Percentiles rank a stretch among this genome's conserved stretches.
Evolutionary conservation across 2,888 invertebrate species (phyloP).

Genomic region (Oegoconia quadripuncta): DNA sequence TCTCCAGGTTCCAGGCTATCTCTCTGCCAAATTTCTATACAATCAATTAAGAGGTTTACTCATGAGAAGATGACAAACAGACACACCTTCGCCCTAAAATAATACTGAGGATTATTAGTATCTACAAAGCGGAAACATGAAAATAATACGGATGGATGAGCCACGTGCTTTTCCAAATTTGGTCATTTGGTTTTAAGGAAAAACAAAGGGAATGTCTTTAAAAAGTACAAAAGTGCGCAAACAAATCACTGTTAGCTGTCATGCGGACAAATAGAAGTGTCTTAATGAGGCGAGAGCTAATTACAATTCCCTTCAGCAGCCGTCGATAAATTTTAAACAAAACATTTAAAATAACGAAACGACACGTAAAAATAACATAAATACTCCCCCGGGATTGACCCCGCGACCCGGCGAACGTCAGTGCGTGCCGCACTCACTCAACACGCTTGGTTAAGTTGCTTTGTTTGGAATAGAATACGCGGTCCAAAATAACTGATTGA

Average conservation of each 20-base stretch:
- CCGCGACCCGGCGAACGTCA: conserved; percentile 29
- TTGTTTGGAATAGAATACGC: no score
- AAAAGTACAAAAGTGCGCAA: conserved; percentile 44
- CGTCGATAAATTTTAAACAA: conserved; percentile 45
- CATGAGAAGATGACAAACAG: not conserved
- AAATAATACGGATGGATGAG: no score
- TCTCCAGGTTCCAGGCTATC: no score
- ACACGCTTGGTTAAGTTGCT: conserved; percentile 14
- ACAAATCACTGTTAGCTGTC: conserved; percentile 65
- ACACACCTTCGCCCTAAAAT: not conserved
- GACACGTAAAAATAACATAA: conserved; percentile 41
- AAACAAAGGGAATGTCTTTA: no score
- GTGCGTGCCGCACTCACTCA: conserved; percentile 11
- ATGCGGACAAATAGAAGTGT: conserved; percentile 61
- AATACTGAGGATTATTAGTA: no score
- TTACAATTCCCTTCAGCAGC: conserved; percentile 55
- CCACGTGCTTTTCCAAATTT: no score
- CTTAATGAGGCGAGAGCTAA: conserved; percentile 68
- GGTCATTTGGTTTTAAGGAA: no score
- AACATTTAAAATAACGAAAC: conserved; percentile 36
- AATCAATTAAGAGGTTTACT: no score
- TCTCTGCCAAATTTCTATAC: no score
- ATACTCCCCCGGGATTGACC: conserved; percentile 41
- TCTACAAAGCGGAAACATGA: conserved; percentile 9
- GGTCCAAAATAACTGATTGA: no score